These are phyloP conservation scores for Phenganax subtilis DNA, from an alignment of 92 coral and sea anemone genomes.

Conservation along the genomic window DNA sequence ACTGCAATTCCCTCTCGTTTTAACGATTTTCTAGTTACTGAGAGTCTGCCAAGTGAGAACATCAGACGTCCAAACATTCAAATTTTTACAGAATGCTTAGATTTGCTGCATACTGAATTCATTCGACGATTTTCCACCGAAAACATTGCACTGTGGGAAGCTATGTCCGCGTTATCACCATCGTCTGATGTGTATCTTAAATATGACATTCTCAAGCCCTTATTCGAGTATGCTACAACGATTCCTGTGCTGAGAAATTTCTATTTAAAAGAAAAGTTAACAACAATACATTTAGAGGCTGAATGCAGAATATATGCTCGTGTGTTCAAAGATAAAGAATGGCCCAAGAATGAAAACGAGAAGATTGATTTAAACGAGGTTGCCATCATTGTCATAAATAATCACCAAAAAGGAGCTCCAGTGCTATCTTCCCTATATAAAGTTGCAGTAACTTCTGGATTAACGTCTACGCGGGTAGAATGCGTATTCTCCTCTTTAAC, in stretches of 20 bases:
- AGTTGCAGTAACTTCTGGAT: slow-evolving; percentile 25
- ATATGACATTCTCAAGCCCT: slow-evolving; percentile 22
- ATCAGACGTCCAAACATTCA: slow-evolving; percentile 23
- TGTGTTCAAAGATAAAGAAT: slow-evolving; percentile 13
- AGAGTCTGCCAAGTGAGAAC: slow-evolving; percentile 22
- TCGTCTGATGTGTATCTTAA: slow-evolving; percentile 28
- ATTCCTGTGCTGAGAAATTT: slow-evolving; percentile 29
- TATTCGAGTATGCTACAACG: slow-evolving; percentile 12
- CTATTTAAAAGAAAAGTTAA: slow-evolving; percentile 16
- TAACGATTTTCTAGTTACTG: slow-evolving; percentile 22
- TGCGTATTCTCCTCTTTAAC: slow-evolving; percentile 18
- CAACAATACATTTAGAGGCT: slow-evolving; percentile 21
- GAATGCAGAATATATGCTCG: slow-evolving; percentile 23
- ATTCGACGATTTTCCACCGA: slow-evolving; percentile 23
- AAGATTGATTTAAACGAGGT: slow-evolving; percentile 20
- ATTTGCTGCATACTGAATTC: slow-evolving; percentile 29
- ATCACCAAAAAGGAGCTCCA: slow-evolving; percentile 36
- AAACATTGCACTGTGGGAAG: slow-evolving; percentile 25
- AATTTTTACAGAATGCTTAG: slow-evolving; percentile 22
- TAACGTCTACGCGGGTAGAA: slow-evolving; percentile 25
- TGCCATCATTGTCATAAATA: slow-evolving; percentile 11
- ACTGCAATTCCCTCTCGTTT: slow-evolving; percentile 32
- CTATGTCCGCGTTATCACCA: slow-evolving; percentile 31
- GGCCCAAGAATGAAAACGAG: slow-evolving; percentile 14
- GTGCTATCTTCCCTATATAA: slow-evolving; percentile 20